Evolutionary conservation across 2,888 invertebrate species (phyloP).

Genomic region (Prosapia bicincta): DNA sequence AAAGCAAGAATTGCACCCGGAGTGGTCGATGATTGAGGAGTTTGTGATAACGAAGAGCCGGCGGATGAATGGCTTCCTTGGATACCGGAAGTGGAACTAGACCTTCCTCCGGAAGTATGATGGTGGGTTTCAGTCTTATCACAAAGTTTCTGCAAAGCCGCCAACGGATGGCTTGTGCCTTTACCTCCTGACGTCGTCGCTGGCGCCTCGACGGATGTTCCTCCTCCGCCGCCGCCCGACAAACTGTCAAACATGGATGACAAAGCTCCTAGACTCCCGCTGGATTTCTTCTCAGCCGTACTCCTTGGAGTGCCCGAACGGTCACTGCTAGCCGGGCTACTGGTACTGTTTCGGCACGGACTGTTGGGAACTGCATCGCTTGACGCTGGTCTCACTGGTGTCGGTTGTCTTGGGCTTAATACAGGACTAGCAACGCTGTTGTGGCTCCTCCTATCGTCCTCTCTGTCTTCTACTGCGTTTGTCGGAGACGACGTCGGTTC

Average conservation of each 20-base stretch:
- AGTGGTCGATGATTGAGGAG: constrained; percentile 55
- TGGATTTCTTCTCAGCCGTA: constrained; percentile 52
- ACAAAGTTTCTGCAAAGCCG: constrained; percentile 92
- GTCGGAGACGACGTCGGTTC: constrained; percentile 33
- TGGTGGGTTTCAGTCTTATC: constrained; percentile 87
- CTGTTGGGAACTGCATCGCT: constrained; percentile 48
- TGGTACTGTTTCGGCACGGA: constrained; percentile 58
- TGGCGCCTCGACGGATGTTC: constrained; percentile 39
- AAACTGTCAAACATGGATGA: constrained; percentile 89
- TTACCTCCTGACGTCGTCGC: constrained; percentile 60
- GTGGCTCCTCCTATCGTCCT: constrained; percentile 36
- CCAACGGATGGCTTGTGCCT: constrained; percentile 82
- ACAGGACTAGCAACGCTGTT: constrained; percentile 30
- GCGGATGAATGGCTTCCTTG: constrained; percentile 41
- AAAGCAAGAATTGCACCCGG: constrained; percentile 85
- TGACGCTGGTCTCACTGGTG: constrained; percentile 33
- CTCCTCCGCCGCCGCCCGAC: constrained; percentile 52
- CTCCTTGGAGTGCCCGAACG: constrained; percentile 72
- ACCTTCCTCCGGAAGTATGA: constrained; percentile 41
- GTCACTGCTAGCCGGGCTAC: constrained; percentile 70
- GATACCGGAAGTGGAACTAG: constrained; percentile 36
- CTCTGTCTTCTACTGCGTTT: constrained; percentile 33
- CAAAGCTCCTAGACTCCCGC: constrained; percentile 72
- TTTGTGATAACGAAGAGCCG: constrained; percentile 43
- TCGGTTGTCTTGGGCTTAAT: constrained; percentile 39